Evolutionary conservation across 2,888 invertebrate genomes (phyloP), one percentile per base, ranked within the genome.

Genomic region (Sphinx pinastri): DNA sequence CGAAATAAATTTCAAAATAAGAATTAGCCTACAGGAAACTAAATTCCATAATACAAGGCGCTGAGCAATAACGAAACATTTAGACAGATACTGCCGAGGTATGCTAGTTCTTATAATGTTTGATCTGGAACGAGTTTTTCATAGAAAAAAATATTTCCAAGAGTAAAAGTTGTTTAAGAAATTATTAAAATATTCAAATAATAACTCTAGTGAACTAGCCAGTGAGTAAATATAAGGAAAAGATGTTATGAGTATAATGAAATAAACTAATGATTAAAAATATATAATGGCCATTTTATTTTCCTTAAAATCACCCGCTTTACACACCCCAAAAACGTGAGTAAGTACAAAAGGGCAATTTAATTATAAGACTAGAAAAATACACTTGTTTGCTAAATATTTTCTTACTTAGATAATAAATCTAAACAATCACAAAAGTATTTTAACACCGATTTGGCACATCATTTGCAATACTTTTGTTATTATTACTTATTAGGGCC

Each of bases 161-260:
- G 80, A 86, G 84, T 90, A 88, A 89, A 88, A 90, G 84, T 89
- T 89, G 85, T 90, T 87, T 90, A 90, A 88, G 88, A 91, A 89
- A 91, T 89, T 89, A 91, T 88, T 89, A 87, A 89, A 91, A 87
- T 88, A 90, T 91, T 92, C 92, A 89, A 92, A 91, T 91, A 90
- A 92, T 89, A 89, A 91, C 88, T 90, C 88, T 93, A 93, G 93
- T 85, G 83, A 91, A 90, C 89, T 93, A 93, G 93, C 82, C 88
- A 86, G 90, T 89, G 92, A 92, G 88, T 93, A 90, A 89, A 79
- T 74, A 73, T 91, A 92, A 92, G 92, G 83, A 81, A 87, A 89
- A 87, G 88, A 93, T 94, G 93, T 94, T 94, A 93, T 86, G 90
- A 94, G 86, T 93, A 93, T 92, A 92, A 92, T 92, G 84, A 91